Conservation (phyloP, 2,888 invertebrate genomes). For the Holacanthella duospinosa region DNA sequence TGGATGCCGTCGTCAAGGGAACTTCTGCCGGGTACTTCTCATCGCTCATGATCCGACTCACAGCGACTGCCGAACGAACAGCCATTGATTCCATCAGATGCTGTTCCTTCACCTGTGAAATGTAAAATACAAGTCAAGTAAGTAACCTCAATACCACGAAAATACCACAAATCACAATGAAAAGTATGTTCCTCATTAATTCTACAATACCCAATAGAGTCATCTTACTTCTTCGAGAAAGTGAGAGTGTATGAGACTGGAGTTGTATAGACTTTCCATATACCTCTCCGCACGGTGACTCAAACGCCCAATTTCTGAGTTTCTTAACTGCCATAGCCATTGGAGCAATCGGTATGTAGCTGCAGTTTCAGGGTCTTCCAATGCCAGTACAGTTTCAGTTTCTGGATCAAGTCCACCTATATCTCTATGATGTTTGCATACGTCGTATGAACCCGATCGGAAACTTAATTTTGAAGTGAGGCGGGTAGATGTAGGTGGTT, state of each 20-base stretch:
- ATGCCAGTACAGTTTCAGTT: constrained; percentile 23
- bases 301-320: constrained; percentile 33
- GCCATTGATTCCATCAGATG: constrained; percentile 29
- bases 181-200: too few species aligned
- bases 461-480: constrained; percentile 17
- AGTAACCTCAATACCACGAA: too few species aligned
- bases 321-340: constrained; percentile 35
- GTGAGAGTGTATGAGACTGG: constrained; percentile 30
- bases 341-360: constrained; percentile 31
- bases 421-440: constrained; percentile 12
- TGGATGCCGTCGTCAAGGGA: constrained; percentile 27
- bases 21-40: constrained; percentile 29
- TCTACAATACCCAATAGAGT: too few species aligned
- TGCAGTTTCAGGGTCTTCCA: constrained; percentile 34
- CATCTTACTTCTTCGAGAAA: constrained; percentile 35
- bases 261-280: constrained; percentile 20
- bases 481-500: background rate
- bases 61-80: constrained; percentile 29
- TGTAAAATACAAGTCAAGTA: too few species aligned
- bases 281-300: constrained; percentile 30
- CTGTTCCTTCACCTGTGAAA: constrained; percentile 27
- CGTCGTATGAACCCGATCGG: background rate
- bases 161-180: too few species aligned
- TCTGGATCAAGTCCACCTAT: constrained; percentile 13
- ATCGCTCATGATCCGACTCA: constrained; percentile 32